Conservation (phyloP, 2,888 invertebrate species). For the Drosophila subquinaria region DNA sequence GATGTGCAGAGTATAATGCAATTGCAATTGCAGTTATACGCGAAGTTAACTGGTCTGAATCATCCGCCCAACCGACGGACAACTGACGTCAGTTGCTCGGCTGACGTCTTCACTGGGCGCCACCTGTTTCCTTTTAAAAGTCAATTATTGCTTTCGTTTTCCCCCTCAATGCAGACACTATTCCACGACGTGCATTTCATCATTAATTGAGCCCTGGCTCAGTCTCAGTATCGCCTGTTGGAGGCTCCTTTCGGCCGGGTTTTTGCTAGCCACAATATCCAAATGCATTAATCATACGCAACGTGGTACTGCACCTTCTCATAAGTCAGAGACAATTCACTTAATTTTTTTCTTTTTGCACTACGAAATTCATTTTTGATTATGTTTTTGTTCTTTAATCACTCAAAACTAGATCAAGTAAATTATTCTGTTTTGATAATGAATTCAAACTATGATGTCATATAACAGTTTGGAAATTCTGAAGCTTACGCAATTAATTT, state of each 20-base stretch:
- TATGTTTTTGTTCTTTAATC: not conserved
- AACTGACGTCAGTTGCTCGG: constrained; percentile 43
- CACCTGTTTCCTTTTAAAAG: constrained; percentile 68
- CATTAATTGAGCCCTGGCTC: constrained; percentile 52
- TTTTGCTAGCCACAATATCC: constrained; percentile 33
- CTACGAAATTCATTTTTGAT: constrained; percentile 20
- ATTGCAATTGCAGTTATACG: constrained; percentile 4
- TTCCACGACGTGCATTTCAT: constrained; percentile 54
- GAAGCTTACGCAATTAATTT: constrained; percentile 27
- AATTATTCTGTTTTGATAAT: not conserved
- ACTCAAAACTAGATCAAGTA: not conserved
- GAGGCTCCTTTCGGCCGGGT: constrained; percentile 6
- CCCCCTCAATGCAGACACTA: constrained; percentile 1
- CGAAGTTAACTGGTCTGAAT: not conserved
- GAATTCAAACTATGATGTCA: constrained; percentile 27
- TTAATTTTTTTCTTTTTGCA: constrained; percentile 10
- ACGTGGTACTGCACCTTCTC: constrained; percentile 21
- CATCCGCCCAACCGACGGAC: not conserved
- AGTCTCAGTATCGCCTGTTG: constrained; percentile 34
- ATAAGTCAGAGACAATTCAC: not conserved
- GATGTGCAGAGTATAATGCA: not conserved
- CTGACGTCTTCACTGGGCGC: constrained; percentile 45
- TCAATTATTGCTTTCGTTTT: constrained; percentile 58
- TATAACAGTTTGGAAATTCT: constrained; percentile 33
- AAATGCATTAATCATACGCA: constrained; percentile 70